Conservation (phyloP, 2,113 vertebrate species). For the Vimba vimba region DNA sequence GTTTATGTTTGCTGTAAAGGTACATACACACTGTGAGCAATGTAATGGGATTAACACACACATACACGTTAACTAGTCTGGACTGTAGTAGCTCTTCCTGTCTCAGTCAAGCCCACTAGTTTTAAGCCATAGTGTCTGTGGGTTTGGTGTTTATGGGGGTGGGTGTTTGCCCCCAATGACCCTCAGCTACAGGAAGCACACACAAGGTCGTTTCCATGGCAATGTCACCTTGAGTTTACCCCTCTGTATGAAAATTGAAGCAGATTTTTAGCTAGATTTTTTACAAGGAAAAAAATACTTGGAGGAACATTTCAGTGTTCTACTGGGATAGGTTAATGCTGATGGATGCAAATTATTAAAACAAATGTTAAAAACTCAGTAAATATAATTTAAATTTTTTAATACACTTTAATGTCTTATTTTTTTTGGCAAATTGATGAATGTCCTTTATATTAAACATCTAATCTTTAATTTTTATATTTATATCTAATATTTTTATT, state of each 20-base stretch:
- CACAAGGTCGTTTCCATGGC: constrained; percentile 14
- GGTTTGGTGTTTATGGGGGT: constrained; percentile 35
- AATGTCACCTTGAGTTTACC: constrained; percentile 37
- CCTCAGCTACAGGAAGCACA: constrained; percentile 21
- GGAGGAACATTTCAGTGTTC: neutral
- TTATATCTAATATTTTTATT: no score
- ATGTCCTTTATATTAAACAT: no score
- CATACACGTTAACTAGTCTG: constrained; percentile 16
- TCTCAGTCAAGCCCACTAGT: constrained; percentile 11
- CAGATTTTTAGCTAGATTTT: neutral
- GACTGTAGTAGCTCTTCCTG: constrained; percentile 4
- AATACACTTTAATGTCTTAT: neutral
- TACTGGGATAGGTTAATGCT: neutral
- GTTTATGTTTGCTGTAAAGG: neutral
- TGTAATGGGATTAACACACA: constrained; percentile 52
- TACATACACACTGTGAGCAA: constrained; percentile 3
- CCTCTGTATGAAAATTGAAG: neutral
- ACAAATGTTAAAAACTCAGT: neutral
- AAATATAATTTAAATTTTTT: no score
- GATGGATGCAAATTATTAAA: neutral
- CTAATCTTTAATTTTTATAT: no score
- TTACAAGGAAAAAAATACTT: neutral
- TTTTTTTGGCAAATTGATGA: neutral
- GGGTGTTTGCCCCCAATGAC: constrained; percentile 21
- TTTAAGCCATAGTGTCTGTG: constrained; percentile 27